Base-by-base conservation (phyloP, 1,140 invertebrate genomes). In the Macrotrachela quadricornifera region DNA sequence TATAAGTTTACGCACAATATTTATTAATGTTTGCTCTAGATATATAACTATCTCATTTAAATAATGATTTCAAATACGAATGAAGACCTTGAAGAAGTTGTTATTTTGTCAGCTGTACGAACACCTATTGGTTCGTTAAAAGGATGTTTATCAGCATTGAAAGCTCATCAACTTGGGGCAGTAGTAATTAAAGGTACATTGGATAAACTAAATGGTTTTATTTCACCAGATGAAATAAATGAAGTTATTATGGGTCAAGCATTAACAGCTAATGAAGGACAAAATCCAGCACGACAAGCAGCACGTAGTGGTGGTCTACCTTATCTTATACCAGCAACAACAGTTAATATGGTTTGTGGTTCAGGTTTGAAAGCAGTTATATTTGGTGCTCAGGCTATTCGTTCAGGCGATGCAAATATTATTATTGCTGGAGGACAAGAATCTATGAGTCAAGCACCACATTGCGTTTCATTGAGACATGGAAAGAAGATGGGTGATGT, bases 171-270 rank as follows among this genome's bases (percentile, higher is more conserved):
- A 56, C 65, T 87, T n/a, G 83, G 83, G 43, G 68, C 77, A 49
- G 64, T 79, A 57, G 81, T 79, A 13, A 82, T 87, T 42, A 76
- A 76, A 60, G 84, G 83, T 46, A 87, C 88, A 1, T 42, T 42
- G 10, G 12, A 2, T 3, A 3, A 42, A 42, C 10, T 42, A 42
- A 13, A 3, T 3, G 41, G 13, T 4, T 4, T 10, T 6, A 42
- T 42, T 42, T 42, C 39, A 15, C 67, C 76, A 12, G 65, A 72
- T 38, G 77, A 83, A 65, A 78, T 86, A 30, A 77, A 76, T 44
- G 82, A 86, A 75, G 81, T 86, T n/a, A 80, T 86, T 57, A 65
- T 86, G 59, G 84, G 84, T 36, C 83, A 87, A 71, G 82, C 84
- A 69, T 60, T 69, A 9, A 69, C 68, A 38, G 68, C 67, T 69